Base-by-base conservation (phyloP, 30 jellyfish, hydroid and myxozoan genomes). In the Mastigias papua region DNA sequence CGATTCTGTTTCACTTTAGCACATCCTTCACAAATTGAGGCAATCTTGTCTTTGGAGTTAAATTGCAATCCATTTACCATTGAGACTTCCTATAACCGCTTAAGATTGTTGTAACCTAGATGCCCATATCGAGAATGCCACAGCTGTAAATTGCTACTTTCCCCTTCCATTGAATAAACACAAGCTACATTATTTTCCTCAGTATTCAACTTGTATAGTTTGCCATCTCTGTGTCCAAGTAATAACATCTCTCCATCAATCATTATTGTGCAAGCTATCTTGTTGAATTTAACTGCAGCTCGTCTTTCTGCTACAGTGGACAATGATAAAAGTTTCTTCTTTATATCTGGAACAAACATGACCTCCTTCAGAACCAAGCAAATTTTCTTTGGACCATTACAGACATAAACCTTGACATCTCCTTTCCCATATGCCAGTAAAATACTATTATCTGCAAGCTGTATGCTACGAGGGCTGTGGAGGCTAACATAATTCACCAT, bases 31-130 rank as follows among this genome's bases (percentile, higher is more conserved):
- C 84, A 81, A 31, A n/a, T 49, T 78, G 30, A 37, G 50, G 49
- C 78, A 17, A 51, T 58, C 26, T 42, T 28, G 30, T 78, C 89
- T 37, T 60, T 60, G 23, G 69, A 54, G 30, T 32, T 60, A 29
- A 78, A 20, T 28, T 78, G 49, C 76, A 78, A 27, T 46, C 89
- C 89, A 60, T 78, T 60, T 29, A 78, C 89, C 89, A 78, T 78
- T 68, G 80, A 68, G 1, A 11, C 32, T 68, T 30, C 80, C 10
- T 68, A 4, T 20, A 30, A 68, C 19, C 17, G 19, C 32, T 31
- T 31, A 9, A 26, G 77, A 54, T 54, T 54, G 27, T 54, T 21
- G 67, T 54, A 54, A 16, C 67, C 25, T 6, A 54, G 27, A 19
- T 54, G 27, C 27, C 25, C 67, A 54, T 54, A 54, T 5, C 67